Evolutionary conservation across 2,797 vertebrate genomes (phyloP), one percentile per base, ranked within the genome.

Genomic region (Melanotaenia maccullochi): DNA sequence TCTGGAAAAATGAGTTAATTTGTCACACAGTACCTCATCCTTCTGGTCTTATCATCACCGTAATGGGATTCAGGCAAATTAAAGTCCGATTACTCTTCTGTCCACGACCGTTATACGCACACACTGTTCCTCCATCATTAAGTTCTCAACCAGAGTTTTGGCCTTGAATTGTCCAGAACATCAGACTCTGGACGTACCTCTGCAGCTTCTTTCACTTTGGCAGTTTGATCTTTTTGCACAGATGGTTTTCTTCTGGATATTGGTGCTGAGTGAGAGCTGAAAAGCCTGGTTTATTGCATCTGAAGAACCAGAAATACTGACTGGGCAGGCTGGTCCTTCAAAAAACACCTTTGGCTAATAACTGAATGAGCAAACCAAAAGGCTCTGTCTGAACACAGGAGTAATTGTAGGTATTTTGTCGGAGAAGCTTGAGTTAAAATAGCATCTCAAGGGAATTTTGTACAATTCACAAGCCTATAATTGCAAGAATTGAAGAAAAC

Each of bases 191-290:
- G 54, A 9, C 73, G 68, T 36, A 85, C 75, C 77, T 87, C 69
- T 55, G 64, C 67, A 78, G 68, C 36, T 74, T 68, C 78, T 82
- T 78, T 75, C 73, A 71, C 81, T 68, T 40, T 67, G 36, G 68
- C 70, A 24, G 60, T 88, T 86, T 86, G 87, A 92, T 92, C 83
- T 66, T 58, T 55, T 88, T 61, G 65, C 72, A 85, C 93, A 94
- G 79, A 92, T 92, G 91, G 79, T 87, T 87, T 85, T 86, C 79
- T 72, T 87, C 89, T 82, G 78, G 76, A 72, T 74, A 25, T 79
- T 79, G 77, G 86, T 85, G 89, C 71, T 80, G 88, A 91, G 86
- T 88, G 87, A 89, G 76, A 81, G 59, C 40, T 75, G 76, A 86
- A 78, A 79, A 81, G 71, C 0, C 76, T 58, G 85, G 81, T 89